A percentile compares a stretch with the other conserved stretches of the same genome.
These are phyloP conservation scores for Malthinus flaveolus DNA, from an alignment of 2,888 invertebrate species.

Conservation along the genomic window DNA sequence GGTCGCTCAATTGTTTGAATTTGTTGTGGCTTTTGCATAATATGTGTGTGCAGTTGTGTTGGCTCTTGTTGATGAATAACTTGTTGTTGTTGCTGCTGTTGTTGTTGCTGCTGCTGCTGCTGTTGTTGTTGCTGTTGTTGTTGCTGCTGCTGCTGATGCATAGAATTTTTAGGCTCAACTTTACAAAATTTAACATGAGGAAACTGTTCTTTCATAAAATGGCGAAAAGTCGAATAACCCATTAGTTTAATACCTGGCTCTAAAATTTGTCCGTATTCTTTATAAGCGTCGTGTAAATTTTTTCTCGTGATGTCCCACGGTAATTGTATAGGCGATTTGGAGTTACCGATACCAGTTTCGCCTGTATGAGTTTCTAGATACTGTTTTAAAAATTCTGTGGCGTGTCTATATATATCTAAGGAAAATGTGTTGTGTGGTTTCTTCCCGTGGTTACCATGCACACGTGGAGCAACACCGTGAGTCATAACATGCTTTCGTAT, in stretches of 20 bases:
- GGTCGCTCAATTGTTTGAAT: conserved; percentile 58
- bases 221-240: conserved; percentile 79
- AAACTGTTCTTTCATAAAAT: conserved; percentile 82
- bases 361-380: conserved; percentile 70
- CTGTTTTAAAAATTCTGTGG: conserved; percentile 74
- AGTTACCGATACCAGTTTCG: conserved; percentile 57
- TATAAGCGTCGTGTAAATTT: conserved; percentile 74
- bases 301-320: conserved; percentile 66
- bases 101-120: conserved; percentile 55
- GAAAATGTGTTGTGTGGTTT: conserved; percentile 81
- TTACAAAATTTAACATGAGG: conserved; percentile 73
- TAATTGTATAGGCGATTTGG: conserved; percentile 58
- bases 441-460: conserved; percentile 80
- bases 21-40: conserved; percentile 37
- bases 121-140: conserved; percentile 56
- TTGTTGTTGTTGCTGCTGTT: conserved; percentile 51
- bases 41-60: conserved; percentile 48
- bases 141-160: conserved; percentile 55
- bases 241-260: conserved; percentile 74
- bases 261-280: conserved; percentile 70
- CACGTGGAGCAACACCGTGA: conserved; percentile 76
- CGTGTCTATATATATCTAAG: conserved; percentile 76
- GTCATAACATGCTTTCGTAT: conserved; percentile 79
- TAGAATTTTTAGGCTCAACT: conserved; percentile 62
- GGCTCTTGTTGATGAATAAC: conserved; percentile 52